phyloP scores from a whole-genome alignment of 2,113 vertebrate genomes.

The Urocynchramus pylzowi region DNA sequence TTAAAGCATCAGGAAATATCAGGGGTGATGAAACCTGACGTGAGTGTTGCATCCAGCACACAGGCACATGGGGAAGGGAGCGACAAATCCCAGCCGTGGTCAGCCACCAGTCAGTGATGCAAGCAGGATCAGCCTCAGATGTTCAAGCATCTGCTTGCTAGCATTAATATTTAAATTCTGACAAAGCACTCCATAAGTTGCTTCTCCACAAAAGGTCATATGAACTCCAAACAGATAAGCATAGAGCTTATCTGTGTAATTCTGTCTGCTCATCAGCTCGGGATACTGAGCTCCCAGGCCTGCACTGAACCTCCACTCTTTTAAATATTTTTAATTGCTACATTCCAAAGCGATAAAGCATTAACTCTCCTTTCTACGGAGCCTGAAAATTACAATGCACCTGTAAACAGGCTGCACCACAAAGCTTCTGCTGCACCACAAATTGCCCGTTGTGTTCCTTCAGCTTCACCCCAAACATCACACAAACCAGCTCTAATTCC shows the following conservation, averaged over 20 bases:
- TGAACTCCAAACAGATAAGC: neutral
- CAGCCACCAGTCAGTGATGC: accelerated
- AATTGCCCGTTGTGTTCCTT: neutral
- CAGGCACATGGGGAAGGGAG: neutral
- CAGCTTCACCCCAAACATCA: neutral
- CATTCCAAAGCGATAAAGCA: neutral
- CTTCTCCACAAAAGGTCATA: neutral
- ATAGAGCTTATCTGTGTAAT: neutral
- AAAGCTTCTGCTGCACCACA: neutral
- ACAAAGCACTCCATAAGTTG: neutral
- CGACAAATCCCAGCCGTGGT: accelerated
- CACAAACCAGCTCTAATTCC: neutral
- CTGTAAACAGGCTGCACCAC: neutral
- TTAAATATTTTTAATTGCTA: neutral
- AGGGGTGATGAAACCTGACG: neutral
- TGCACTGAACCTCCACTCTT: neutral
- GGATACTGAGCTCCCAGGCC: neutral
- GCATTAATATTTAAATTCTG: neutral
- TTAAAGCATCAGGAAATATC: neutral
- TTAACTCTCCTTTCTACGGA: neutral
- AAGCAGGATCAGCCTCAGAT: neutral
- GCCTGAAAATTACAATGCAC: neutral
- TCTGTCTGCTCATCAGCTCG: neutral
- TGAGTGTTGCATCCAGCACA: neutral
- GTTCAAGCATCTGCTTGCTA: neutral